These are phyloP conservation scores for Dryocosmus kuriphilus DNA, from an alignment of 2,888 invertebrate genomes.

Conservation along the genomic window DNA sequence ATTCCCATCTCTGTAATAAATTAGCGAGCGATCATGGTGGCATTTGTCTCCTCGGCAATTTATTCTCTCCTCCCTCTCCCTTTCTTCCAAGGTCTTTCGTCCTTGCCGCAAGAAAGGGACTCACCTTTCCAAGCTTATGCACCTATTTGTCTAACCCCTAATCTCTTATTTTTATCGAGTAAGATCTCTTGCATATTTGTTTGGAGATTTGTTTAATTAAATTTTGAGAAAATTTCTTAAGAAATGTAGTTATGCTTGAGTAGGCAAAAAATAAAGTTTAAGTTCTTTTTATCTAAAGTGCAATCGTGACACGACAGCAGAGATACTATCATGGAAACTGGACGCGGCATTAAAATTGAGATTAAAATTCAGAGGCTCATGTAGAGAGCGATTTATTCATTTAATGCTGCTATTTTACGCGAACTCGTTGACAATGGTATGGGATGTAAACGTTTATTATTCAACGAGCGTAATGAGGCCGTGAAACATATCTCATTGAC, in stretches of 20 bases:
- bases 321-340: not conserved
- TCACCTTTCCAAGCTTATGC: conserved; percentile 27
- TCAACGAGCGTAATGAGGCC: conserved; percentile 70
- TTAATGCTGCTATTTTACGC: conserved; percentile 31
- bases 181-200: conserved; percentile 11
- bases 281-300: conserved; percentile 8
- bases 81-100: conserved; percentile 43
- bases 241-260: not conserved
- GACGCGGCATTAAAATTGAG: not conserved
- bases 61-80: conserved; percentile 63
- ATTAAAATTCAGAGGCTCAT: not conserved
- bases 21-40: conserved; percentile 76
- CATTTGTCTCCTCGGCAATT: conserved; percentile 74
- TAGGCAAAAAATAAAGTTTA: not conserved
- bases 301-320: not conserved
- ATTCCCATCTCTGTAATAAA: conserved; percentile 75
- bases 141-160: conserved; percentile 41
- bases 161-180: conserved; percentile 47
- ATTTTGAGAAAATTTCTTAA: not conserved
- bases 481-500: conserved; percentile 61
- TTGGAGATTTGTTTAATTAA: not conserved
- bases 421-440: conserved; percentile 31
- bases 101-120: conserved; percentile 41
- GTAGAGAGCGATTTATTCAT: conserved; percentile 25
- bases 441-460: conserved; percentile 61